Conservation (phyloP, 2,888 invertebrate species). For the Meandrusa payeni region DNA sequence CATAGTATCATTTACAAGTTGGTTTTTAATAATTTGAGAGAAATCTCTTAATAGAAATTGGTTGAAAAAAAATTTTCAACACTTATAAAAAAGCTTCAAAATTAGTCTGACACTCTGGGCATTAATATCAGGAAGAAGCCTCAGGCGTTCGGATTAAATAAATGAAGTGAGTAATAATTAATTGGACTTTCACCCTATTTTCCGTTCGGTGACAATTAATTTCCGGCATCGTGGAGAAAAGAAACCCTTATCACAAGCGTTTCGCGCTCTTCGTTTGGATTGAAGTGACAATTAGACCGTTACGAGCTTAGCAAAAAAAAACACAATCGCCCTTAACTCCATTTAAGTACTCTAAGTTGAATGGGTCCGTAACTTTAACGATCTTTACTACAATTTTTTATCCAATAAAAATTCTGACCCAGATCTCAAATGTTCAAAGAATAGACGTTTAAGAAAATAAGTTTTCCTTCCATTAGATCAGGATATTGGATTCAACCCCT, state of each 20-base stretch:
- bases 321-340: conserved; percentile 23
- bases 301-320: conserved; percentile 34
- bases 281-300: conserved; percentile 62
- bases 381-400: conserved; percentile 17
- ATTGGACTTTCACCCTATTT: conserved; percentile 80
- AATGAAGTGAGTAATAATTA: conserved; percentile 80
- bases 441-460: background rate
- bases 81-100: conserved; percentile 48
- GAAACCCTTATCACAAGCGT: conserved; percentile 76
- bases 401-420: conserved; percentile 8
- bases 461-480: too few species aligned
- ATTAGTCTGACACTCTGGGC: conserved; percentile 63
- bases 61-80: conserved; percentile 30
- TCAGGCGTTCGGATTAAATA: conserved; percentile 71
- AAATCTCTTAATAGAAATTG: conserved; percentile 43
- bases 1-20: too few species aligned
- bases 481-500: too few species aligned
- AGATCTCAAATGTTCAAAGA: background rate
- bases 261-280: conserved; percentile 63
- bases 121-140: conserved; percentile 72
- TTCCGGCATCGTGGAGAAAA: conserved; percentile 72
- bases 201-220: conserved; percentile 80
- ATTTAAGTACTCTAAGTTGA: conserved; percentile 25
- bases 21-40: too few species aligned
- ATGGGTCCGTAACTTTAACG: conserved; percentile 18